These are phyloP conservation scores for Lissonota sp. DNA, from an alignment of 2,888 invertebrate genomes.

Conservation along the genomic window DNA sequence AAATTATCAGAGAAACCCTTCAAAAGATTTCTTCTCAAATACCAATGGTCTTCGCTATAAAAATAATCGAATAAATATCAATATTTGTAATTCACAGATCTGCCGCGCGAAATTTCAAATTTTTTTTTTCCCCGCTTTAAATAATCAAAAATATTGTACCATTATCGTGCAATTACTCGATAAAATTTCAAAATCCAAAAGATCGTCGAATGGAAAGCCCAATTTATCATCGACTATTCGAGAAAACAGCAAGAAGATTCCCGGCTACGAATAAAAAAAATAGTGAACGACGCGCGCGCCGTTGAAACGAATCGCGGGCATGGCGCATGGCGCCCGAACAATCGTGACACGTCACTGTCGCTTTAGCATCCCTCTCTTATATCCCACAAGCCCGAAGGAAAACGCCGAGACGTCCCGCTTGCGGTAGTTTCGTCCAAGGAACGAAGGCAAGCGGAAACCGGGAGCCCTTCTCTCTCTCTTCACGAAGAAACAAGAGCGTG, in stretches of 20 bases:
- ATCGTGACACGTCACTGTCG: conserved; percentile 73
- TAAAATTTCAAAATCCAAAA: no score
- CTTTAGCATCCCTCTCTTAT: conserved; percentile 68
- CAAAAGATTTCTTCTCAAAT: no score
- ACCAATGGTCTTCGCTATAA: no score
- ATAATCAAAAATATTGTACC: no score
- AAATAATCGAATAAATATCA: no score
- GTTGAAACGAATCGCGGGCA: not conserved
- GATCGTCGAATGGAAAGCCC: no score
- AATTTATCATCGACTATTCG: no score
- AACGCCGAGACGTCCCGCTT: conserved; percentile 71
- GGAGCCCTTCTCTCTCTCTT: not conserved
- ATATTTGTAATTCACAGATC: no score
- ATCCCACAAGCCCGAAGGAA: conserved; percentile 75
- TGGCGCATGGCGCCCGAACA: conserved; percentile 10
- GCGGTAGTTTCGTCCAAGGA: conserved; percentile 78
- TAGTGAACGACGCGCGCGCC: not conserved
- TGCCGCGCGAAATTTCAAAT: no score
- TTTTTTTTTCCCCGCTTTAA: no score
- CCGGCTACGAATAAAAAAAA: not conserved
- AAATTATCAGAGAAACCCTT: no score
- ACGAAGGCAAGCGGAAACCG: conserved; percentile 73
- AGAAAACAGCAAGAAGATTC: not conserved
- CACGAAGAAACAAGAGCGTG: not conserved
- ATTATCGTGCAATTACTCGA: no score